Base-by-base conservation (phyloP, 2,888 invertebrate species). In the Dascillus cervinus region DNA sequence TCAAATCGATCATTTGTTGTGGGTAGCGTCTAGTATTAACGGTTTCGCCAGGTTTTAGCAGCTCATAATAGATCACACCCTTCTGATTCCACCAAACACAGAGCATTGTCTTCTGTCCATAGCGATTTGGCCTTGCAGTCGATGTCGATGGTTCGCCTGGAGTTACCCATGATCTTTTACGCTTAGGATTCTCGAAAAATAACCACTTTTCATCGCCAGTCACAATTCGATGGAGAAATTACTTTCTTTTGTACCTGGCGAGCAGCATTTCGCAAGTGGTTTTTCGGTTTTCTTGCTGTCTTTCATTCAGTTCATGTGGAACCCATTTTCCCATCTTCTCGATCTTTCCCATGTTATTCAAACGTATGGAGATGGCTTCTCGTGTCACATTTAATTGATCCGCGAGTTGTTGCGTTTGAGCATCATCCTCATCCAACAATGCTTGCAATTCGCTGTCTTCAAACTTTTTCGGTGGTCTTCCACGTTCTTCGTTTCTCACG, bases 321-420 rank as follows among this genome's bases (percentile, higher is more conserved):
- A 47, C 44, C 46, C 41, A 46, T 39, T 35, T 46, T 45, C 45
- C 41, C 10, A 22, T 9, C 30, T 44, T 44, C 26, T 40, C 32
- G 13, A 49, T 41, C 34, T 41, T 47, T 41, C 38, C 44, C 37
- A 52, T 44, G 12, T 33, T 39, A 36, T 41, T 42, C 33, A 51
- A 40, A 39, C 46, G 13, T 3, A 13, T 22, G n/a, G n/a, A n/a
- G n/a, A n/a, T n/a, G n/a, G n/a, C n/a, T n/a, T n/a, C n/a, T n/a
- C n/a, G n/a, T n/a, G n/a, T n/a, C n/a, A n/a, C n/a, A n/a, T n/a
- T n/a, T n/a, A n/a, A n/a, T n/a, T n/a, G n/a, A n/a, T n/a, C n/a
- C n/a, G n/a, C n/a, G n/a, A n/a, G n/a, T n/a, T n/a, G n/a, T n/a
- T n/a, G n/a, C n/a, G n/a, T 23, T 23, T 23, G 41, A 25, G 33